phyloP scores from a whole-genome alignment of 2,113 vertebrate species.

The Callithrix jacchus region DNA sequence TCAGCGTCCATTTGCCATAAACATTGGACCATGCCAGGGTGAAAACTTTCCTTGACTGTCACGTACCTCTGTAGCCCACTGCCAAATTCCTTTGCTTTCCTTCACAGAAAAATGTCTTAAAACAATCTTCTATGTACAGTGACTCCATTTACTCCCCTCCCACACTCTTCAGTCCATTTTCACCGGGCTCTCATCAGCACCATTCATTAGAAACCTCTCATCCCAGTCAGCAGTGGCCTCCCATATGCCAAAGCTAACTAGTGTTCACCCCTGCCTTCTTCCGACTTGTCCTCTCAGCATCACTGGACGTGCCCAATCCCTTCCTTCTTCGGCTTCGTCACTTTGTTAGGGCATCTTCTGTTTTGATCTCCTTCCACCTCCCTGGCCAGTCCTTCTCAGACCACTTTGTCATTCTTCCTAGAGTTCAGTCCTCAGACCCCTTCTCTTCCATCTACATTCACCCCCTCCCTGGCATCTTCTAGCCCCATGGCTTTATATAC shows the following conservation, averaged over 20 bases:
- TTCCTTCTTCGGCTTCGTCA: background rate
- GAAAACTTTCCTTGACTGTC: background rate
- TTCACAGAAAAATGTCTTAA: conserved; percentile 17
- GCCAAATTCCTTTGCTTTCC: background rate
- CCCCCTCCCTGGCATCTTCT: background rate
- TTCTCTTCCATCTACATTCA: background rate
- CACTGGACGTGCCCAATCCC: background rate
- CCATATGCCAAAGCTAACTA: background rate
- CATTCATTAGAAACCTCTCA: background rate
- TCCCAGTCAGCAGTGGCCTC: background rate
- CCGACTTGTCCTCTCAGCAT: background rate
- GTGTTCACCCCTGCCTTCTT: background rate
- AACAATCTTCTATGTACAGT: background rate
- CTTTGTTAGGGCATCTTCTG: background rate
- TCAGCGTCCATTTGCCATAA: background rate
- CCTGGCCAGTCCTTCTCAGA: background rate
- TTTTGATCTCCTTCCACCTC: background rate
- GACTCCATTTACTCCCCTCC: background rate
- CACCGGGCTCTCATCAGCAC: background rate
- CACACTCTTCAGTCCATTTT: background rate
- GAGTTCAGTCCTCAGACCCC: background rate
- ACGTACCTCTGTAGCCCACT: background rate
- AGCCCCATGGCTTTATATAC: background rate
- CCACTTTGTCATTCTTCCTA: background rate
- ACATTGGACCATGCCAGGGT: background rate